Evolutionary conservation across 2,797 vertebrate species (phyloP), one percentile per base, ranked within the genome.

Genomic region (Notolabrus celidotus): DNA sequence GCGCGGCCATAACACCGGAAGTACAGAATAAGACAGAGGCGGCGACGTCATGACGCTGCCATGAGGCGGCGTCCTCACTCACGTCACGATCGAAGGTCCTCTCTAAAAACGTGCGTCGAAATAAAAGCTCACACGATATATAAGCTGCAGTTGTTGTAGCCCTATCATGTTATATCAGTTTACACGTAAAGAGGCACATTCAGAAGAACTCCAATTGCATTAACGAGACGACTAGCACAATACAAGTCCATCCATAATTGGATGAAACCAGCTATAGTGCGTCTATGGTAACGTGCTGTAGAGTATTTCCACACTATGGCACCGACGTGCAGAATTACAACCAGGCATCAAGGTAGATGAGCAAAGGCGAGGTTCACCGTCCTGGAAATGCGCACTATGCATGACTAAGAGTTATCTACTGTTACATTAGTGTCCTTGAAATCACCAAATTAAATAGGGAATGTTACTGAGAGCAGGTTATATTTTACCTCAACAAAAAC

Each of bases 1-100:
- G 31, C 54, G 89, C 89, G 19, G 94, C 93, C 94, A 95, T 94
- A 81, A 89, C 77, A 79, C 90, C 92, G 92, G 93, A 94, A 94
- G 20, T 60, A 34, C 16, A 41, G 10, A 5, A 15, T 20, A 23
- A 46, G n/a, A 62, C 15, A 36, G 25, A 41, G 19, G 52, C 38
- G 17, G 10, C 38, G 77, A 67, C 85, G 82, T 60, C 25, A 19
- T 71, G 55, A 83, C 77, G 84, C 68, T 7, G 14, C 6, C 4
- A 12, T 3, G 4, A 7, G 22, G 42, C 34, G 12, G 49, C 82
- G 86, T 74, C 85, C 86, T 56, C 87, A 85, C 53, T 54, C 81
- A 82, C 49, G 49, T 51, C 81, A 82, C 42, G 50, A 79, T 20
- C 25, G 29, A 39, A 47, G 25, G 16, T 50, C 20, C 36, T 31